phyloP scores from a whole-genome alignment of 2,113 vertebrate genomes.

The Oceanites oceanicus region DNA sequence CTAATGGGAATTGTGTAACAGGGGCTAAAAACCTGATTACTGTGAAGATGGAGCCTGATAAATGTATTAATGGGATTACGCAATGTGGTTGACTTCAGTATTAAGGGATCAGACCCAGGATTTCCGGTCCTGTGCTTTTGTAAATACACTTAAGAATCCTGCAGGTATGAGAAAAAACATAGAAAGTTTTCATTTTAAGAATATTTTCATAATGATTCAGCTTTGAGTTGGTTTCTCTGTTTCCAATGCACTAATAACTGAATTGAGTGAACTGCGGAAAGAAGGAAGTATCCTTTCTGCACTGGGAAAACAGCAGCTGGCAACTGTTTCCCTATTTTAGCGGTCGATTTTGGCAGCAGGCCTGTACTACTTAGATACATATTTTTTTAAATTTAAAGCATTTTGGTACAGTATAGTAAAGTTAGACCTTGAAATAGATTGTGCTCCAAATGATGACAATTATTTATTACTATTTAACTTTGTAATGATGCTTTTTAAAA shows the following conservation, averaged over 20 bases:
- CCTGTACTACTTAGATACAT: not conserved
- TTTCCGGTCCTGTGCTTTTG: not conserved
- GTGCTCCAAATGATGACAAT: not conserved
- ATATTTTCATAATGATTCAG: not conserved
- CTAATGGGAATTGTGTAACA: conserved; percentile 6
- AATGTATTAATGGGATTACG: conserved; percentile 33
- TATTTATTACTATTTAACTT: conserved; percentile 17
- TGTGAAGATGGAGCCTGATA: conserved; percentile 28
- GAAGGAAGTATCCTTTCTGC: not conserved
- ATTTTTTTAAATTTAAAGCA: not conserved
- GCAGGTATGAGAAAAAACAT: not conserved
- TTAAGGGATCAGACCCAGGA: conserved; percentile 17
- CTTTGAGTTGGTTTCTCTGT: not conserved
- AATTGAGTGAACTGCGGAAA: not conserved
- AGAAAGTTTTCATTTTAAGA: not conserved
- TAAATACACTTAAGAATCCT: not conserved
- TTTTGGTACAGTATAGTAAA: not conserved
- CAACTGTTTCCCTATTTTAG: not conserved
- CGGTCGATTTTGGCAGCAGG: not conserved
- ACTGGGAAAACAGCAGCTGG: not conserved
- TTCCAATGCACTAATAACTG: not conserved
- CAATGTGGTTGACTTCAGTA: not conserved
- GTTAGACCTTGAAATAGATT: not conserved
- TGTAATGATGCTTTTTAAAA: not conserved
- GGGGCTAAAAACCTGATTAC: conserved; percentile 29